Percentiles rank a stretch among this genome's conserved stretches.
Evolutionary conservation across 2,888 invertebrate species (phyloP).

Genomic region (Nomada goodeniana): DNA sequence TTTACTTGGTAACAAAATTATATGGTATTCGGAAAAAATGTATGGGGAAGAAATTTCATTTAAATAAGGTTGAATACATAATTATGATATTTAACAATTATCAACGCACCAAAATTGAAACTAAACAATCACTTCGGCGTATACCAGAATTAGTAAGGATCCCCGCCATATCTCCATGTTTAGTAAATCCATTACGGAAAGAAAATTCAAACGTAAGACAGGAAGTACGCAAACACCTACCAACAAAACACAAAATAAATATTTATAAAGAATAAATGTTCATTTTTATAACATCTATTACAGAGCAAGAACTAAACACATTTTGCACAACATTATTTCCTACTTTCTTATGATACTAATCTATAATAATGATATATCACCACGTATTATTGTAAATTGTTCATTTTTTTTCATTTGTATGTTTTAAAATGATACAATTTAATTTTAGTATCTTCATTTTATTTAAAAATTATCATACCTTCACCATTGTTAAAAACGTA

Average conservation of each 20-base stretch:
- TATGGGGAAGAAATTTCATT: background rate
- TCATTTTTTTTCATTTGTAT: too few relatives aligned
- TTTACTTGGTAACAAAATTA: background rate
- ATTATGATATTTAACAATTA: constrained; percentile 14
- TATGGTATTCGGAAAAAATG: background rate
- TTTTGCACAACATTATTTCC: too few relatives aligned
- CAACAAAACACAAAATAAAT: background rate
- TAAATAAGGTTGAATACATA: background rate
- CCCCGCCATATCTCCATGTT: constrained; percentile 72
- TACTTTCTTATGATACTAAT: too few relatives aligned
- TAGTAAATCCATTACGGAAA: background rate
- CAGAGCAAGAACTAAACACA: too few relatives aligned
- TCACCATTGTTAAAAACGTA: too few relatives aligned
- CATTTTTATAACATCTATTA: too few relatives aligned
- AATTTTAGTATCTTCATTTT: too few relatives aligned
- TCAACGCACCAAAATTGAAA: constrained; percentile 76
- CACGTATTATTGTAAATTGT: too few relatives aligned
- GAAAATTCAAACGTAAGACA: constrained; percentile 18
- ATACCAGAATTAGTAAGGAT: constrained; percentile 70
- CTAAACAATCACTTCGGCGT: constrained; percentile 65
- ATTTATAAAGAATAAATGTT: background rate
- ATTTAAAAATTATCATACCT: too few relatives aligned
- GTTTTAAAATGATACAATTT: too few relatives aligned
- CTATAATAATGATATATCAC: too few relatives aligned
- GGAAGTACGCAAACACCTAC: constrained; percentile 8